Evolutionary conservation across 2,888 invertebrate genomes (phyloP).

Genomic region (Ctenicera cuprea): DNA sequence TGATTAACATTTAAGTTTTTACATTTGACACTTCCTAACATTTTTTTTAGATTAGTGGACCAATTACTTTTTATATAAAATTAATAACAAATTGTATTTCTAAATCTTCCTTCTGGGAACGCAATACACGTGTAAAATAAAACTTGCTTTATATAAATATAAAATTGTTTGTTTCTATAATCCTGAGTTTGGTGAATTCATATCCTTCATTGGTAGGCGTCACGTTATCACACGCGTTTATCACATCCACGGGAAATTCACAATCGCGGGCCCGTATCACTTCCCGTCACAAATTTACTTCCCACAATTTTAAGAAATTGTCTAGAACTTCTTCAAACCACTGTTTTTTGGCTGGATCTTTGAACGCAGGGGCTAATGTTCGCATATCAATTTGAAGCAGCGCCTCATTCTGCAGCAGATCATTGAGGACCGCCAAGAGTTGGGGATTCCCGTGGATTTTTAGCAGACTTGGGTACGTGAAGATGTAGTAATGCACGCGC

Average conservation of each 20-base stretch:
- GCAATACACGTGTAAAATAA: slow-evolving; percentile 45
- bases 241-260: slow-evolving; percentile 57
- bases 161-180: slow-evolving; percentile 32
- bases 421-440: slow-evolving; percentile 82
- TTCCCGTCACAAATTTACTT: slow-evolving; percentile 85
- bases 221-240: slow-evolving; percentile 60
- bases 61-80: slow-evolving; percentile 47
- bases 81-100: slow-evolving; percentile 44
- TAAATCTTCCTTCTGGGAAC: slow-evolving; percentile 37
- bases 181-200: slow-evolving; percentile 49
- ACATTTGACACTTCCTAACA: slow-evolving; percentile 38
- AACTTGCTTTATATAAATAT: slow-evolving; percentile 47
- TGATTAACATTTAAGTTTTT: slow-evolving; percentile 37
- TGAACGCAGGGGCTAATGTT: slow-evolving; percentile 86
- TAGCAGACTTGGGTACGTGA: slow-evolving; percentile 86
- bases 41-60: slow-evolving; percentile 55
- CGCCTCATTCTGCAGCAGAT: slow-evolving; percentile 87
- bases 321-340: slow-evolving; percentile 94
- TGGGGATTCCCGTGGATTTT: slow-evolving; percentile 88
- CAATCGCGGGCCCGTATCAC: slow-evolving; percentile 40
- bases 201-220: slow-evolving; percentile 48
- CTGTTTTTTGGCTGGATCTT: slow-evolving; percentile 82
- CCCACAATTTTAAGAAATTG: slow-evolving; percentile 93
- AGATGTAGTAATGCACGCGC: slow-evolving; percentile 85
- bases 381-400: slow-evolving; percentile 88